These are phyloP conservation scores for Leptosomus discolor DNA, from an alignment of 2,113 vertebrate genomes.

Conservation along the genomic window DNA sequence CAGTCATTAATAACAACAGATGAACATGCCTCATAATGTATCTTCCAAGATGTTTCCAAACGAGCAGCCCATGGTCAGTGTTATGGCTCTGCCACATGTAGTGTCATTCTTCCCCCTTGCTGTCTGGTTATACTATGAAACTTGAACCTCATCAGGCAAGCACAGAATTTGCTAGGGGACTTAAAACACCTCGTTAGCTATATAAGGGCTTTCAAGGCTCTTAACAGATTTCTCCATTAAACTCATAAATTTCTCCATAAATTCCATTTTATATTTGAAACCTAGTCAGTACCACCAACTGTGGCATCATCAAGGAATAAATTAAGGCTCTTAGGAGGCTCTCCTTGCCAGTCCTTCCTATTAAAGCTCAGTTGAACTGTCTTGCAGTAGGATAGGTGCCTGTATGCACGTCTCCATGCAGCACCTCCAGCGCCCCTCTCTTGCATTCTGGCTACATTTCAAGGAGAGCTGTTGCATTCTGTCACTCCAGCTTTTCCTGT, in stretches of 20 bases:
- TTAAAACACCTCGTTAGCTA: conserved; percentile 68
- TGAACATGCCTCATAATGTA: conserved; percentile 41
- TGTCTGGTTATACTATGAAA: conserved; percentile 66
- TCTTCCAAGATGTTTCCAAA: conserved; percentile 63
- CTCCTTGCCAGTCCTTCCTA: neutral
- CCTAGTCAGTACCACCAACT: conserved; percentile 39
- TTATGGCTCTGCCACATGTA: conserved; percentile 4
- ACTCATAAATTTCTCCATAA: conserved; percentile 61
- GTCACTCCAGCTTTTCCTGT: neutral
- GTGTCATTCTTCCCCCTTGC: conserved; percentile 67
- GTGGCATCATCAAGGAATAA: conserved; percentile 49
- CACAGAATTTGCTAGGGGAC: conserved; percentile 60
- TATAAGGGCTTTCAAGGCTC: conserved; percentile 53
- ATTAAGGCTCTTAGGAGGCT: neutral
- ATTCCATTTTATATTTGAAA: conserved; percentile 61
- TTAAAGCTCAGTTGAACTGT: neutral
- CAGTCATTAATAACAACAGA: conserved; percentile 45
- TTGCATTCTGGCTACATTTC: neutral
- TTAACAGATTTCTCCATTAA: conserved; percentile 64
- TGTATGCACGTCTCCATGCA: neutral
- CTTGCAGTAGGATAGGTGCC: neutral
- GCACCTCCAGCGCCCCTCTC: neutral
- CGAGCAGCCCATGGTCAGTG: conserved; percentile 3
- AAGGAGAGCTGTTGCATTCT: neutral
- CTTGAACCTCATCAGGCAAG: conserved; percentile 60